Evolutionary conservation across 2,113 vertebrate genomes (phyloP).

Genomic region (Gambusia affinis): DNA sequence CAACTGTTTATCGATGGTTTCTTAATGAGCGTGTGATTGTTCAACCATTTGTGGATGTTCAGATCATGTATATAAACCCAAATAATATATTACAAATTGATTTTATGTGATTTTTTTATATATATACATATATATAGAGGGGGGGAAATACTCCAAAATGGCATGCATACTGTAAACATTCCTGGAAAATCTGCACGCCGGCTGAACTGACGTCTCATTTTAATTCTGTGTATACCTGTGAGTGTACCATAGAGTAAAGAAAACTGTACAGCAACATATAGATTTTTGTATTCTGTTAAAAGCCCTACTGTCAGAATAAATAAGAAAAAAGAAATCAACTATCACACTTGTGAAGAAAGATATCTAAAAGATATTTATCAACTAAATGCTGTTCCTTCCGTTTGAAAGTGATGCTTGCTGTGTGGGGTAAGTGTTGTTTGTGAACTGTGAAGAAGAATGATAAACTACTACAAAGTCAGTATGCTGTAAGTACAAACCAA

Average conservation of each 20-base stretch:
- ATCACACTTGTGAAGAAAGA: slow-evolving; percentile 32
- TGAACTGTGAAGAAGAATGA: slow-evolving; percentile 69
- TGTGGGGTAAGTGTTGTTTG: slow-evolving; percentile 68
- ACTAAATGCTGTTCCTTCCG: slow-evolving; percentile 39
- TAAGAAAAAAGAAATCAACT: slow-evolving; percentile 12
- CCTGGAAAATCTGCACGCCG: slow-evolving; percentile 76
- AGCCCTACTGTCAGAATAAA: slow-evolving; percentile 49
- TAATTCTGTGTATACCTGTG: slow-evolving; percentile 72
- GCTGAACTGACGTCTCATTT: slow-evolving; percentile 63
- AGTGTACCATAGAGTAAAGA: slow-evolving; percentile 68
- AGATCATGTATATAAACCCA: slow-evolving; percentile 72
- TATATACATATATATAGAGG: background rate
- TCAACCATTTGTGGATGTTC: slow-evolving; percentile 70
- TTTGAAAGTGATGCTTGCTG: slow-evolving; percentile 71
- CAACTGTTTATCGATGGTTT: slow-evolving; percentile 60
- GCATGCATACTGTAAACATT: slow-evolving; percentile 78
- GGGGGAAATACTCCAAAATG: slow-evolving; percentile 48
- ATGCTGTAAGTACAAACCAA: slow-evolving; percentile 60
- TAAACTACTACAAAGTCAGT: slow-evolving; percentile 49
- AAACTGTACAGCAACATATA: slow-evolving; percentile 71
- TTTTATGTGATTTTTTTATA: slow-evolving; percentile 64
- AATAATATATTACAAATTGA: slow-evolving; percentile 57
- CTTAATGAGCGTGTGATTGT: slow-evolving; percentile 73
- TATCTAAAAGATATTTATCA: slow-evolving; percentile 43
- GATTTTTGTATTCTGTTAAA: slow-evolving; percentile 73